Evolutionary conservation across 2,888 invertebrate species (phyloP).

Genomic region (Rhabditoides inermis): DNA sequence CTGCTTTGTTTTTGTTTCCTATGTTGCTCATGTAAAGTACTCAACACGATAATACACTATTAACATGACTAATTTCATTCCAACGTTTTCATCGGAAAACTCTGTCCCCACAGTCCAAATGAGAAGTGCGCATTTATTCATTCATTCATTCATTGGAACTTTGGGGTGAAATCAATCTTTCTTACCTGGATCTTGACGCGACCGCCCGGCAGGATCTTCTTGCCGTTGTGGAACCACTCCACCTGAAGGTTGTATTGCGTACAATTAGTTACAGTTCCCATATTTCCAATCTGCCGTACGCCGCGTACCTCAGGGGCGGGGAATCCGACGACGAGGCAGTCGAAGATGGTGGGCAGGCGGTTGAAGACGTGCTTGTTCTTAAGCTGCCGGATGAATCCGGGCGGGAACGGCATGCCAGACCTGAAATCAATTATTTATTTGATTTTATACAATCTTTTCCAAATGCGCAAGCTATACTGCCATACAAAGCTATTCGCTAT

Average conservation of each 20-base stretch:
- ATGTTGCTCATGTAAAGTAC: too few species aligned
- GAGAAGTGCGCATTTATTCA: neutral
- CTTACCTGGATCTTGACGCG: conserved; percentile 53
- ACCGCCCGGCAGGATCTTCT: conserved; percentile 54
- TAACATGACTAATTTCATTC: too few species aligned
- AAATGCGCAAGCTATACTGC: too few species aligned
- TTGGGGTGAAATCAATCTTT: too few species aligned
- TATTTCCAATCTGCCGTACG: conserved; percentile 25
- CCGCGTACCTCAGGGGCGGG: conserved; percentile 46
- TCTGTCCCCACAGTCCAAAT: too few species aligned
- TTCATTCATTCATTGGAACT: neutral
- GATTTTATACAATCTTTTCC: too few species aligned
- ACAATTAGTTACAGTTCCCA: neutral
- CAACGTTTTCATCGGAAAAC: too few species aligned
- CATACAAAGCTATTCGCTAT: too few species aligned
- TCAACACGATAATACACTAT: too few species aligned
- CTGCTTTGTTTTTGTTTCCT: too few species aligned
- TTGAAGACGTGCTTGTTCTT: conserved; percentile 52
- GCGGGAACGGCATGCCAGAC: conserved; percentile 48
- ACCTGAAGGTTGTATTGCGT: conserved; percentile 13
- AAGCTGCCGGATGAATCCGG: conserved; percentile 52
- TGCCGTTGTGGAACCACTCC: conserved; percentile 54
- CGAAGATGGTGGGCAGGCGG: conserved; percentile 52
- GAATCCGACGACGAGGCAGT: conserved; percentile 50
- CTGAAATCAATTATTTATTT: conserved; percentile 10